Conservation (phyloP, 2,113 vertebrate genomes). For the Atrichornis clamosus region DNA sequence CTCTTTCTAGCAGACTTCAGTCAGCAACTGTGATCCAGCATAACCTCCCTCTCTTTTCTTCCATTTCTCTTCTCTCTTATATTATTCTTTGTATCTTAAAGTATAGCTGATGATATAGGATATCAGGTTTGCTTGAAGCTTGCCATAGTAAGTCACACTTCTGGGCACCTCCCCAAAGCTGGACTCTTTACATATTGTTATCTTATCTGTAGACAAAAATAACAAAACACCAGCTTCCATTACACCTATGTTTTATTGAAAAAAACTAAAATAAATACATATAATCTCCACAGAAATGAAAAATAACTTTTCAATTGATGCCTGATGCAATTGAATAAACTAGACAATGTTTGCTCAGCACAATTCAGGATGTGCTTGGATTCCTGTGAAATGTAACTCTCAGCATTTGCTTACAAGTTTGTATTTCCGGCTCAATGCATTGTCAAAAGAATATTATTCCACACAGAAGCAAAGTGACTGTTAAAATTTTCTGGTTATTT, state of each 20-base stretch:
- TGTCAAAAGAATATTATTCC: conserved; percentile 56
- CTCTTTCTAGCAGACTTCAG: neutral
- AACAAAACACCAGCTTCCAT: neutral
- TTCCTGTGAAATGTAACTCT: neutral
- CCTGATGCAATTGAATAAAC: neutral
- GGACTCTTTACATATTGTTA: neutral
- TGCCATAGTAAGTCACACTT: neutral
- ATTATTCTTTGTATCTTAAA: neutral
- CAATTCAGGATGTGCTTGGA: neutral
- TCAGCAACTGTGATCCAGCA: neutral
- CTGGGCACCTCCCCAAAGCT: neutral
- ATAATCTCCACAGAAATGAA: neutral
- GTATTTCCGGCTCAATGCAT: conserved; percentile 12
- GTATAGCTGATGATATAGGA: neutral
- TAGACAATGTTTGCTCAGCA: neutral
- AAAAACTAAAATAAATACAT: neutral
- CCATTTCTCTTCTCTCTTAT: neutral
- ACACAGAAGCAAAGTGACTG: conserved; percentile 18
- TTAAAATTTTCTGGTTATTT: conserved; percentile 35
- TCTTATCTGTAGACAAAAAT: neutral
- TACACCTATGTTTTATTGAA: neutral
- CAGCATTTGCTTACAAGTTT: neutral
- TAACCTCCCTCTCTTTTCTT: neutral
- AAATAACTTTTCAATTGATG: neutral
- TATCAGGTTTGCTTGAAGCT: neutral